Evolutionary conservation across 2,113 vertebrate genomes (phyloP).

Genomic region (Limnothrissa miodon): DNA sequence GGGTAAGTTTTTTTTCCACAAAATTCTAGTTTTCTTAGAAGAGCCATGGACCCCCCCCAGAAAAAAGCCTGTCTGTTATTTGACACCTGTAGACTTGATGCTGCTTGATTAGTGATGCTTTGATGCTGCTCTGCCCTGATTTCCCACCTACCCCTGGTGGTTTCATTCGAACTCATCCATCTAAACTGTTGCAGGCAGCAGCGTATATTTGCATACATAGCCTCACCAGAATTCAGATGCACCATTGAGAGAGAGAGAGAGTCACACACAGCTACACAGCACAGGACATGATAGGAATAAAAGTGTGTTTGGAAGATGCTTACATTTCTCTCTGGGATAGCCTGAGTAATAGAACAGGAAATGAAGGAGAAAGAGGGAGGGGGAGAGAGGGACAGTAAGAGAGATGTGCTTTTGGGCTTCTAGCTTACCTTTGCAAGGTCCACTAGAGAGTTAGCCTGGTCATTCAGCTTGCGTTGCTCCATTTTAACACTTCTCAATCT

Average conservation of each 20-base stretch:
- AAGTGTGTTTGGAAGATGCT: not conserved
- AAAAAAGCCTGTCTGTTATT: constrained; percentile 72
- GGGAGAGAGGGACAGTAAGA: not conserved
- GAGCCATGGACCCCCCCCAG: not conserved
- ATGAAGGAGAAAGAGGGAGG: not conserved
- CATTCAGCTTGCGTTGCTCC: constrained; percentile 99
- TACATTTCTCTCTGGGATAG: not conserved
- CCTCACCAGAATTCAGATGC: not conserved
- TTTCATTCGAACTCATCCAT: not conserved
- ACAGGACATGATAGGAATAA: not conserved
- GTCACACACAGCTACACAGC: constrained; percentile 37
- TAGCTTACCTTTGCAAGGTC: constrained; percentile 97
- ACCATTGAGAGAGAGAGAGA: not conserved
- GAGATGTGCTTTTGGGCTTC: constrained; percentile 27
- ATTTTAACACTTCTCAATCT: constrained; percentile 99
- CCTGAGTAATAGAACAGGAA: not conserved
- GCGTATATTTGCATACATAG: not conserved
- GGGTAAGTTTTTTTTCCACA: not conserved
- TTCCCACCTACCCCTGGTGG: not conserved
- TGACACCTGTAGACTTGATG: constrained; percentile 80
- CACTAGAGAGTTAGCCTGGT: constrained; percentile 99
- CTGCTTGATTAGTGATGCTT: constrained; percentile 14
- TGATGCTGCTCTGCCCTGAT: not conserved
- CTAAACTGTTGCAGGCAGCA: not conserved
- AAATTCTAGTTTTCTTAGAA: not conserved